Evolutionary conservation across 2,888 invertebrate species (phyloP).

Genomic region (Ariolimax columbianus): DNA sequence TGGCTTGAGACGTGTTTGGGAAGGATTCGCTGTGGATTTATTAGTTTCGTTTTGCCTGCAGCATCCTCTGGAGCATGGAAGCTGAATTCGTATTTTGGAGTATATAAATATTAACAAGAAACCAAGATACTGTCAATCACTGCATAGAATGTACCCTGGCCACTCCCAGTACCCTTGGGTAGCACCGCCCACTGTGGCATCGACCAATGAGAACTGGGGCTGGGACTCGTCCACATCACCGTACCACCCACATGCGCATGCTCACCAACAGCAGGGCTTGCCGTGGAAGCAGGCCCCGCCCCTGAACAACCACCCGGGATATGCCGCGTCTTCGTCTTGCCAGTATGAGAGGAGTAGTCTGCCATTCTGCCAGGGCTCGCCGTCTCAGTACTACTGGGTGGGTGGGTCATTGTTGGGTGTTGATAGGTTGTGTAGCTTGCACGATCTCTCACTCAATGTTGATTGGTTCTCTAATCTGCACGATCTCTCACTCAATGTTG

Average conservation of each 20-base stretch:
- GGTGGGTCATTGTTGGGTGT: no score
- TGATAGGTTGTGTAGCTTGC: no score
- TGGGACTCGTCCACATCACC: constrained; percentile 5
- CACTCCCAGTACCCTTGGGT: constrained; percentile 38
- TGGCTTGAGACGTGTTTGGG: no score
- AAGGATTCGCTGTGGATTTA: not conserved
- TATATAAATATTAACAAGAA: not conserved
- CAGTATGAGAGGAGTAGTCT: not conserved
- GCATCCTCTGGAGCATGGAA: not conserved
- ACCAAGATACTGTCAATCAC: not conserved
- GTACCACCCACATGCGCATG: constrained; percentile 11
- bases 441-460: no score
- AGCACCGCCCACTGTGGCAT: constrained; percentile 1
- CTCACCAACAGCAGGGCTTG: constrained; percentile 20
- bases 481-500: no score
- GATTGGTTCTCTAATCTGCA: no score
- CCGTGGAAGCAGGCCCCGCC: constrained; percentile 27
- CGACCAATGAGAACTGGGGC: constrained; percentile 29
- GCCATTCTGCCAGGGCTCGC: not conserved
- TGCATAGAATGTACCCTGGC: constrained; percentile 29
- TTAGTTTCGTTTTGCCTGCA: not conserved
- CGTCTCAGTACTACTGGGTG: constrained; percentile 7
- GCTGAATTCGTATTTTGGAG: not conserved
- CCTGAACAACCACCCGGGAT: not conserved
- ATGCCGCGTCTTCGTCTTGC: not conserved